Conservation (phyloP, 2,113 vertebrate genomes). For the Halcyon senegalensis region DNA sequence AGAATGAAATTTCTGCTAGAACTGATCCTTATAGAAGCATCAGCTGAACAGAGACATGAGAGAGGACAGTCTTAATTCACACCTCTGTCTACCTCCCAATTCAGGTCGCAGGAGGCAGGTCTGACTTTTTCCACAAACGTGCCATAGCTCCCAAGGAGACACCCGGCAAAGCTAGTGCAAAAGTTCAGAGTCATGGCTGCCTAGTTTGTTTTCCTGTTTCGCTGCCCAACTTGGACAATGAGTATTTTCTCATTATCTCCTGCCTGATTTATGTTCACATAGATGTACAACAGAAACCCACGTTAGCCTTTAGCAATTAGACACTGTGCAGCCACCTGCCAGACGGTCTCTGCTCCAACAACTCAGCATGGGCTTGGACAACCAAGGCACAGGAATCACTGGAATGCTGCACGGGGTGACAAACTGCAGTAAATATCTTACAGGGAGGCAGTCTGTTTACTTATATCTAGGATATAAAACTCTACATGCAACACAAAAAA, state of each 20-base stretch:
- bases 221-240: not conserved
- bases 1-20: not conserved
- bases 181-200: not conserved
- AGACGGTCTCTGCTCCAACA: not conserved
- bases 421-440: not conserved
- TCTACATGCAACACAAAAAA: not conserved
- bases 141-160: not conserved
- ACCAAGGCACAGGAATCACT: not conserved
- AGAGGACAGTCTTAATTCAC: not conserved
- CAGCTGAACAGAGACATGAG: not conserved
- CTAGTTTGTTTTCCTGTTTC: not conserved
- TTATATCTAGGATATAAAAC: not conserved
- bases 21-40: not conserved
- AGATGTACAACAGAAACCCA: not conserved
- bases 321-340: constrained; percentile 25
- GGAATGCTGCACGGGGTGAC: not conserved
- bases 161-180: not conserved
- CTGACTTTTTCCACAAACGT: not conserved
- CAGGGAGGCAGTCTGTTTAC: not conserved
- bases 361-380: not conserved
- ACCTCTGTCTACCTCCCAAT: not conserved
- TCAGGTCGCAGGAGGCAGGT: not conserved
- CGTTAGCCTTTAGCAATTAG: not conserved
- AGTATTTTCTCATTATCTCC: not conserved
- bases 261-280: not conserved